Evolutionary conservation across 2,797 vertebrate genomes (phyloP).

Genomic region (Falco peregrinus): DNA sequence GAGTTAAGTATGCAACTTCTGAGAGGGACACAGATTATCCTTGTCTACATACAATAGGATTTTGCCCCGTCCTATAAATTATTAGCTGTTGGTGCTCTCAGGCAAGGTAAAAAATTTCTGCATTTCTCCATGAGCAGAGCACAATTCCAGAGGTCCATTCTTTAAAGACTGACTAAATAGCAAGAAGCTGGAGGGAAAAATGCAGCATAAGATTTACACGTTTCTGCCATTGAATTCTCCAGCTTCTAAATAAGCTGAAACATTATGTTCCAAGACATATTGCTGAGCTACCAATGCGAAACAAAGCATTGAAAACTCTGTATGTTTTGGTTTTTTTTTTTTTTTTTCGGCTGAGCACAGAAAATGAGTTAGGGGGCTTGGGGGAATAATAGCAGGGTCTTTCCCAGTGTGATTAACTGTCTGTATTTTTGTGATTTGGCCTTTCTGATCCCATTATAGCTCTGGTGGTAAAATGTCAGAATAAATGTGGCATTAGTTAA

Average conservation of each 20-base stretch:
- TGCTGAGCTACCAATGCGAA: background rate
- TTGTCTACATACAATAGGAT: background rate
- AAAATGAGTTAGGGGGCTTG: background rate
- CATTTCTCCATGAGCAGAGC: background rate
- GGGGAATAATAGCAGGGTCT: background rate
- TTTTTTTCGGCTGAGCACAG: background rate
- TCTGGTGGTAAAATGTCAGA: constrained; percentile 10
- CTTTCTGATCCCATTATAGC: background rate
- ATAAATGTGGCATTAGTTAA: background rate
- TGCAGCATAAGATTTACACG: background rate
- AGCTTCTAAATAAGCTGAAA: background rate
- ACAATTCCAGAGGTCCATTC: background rate
- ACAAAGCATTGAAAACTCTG: background rate
- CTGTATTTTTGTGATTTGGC: background rate
- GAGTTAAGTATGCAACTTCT: background rate
- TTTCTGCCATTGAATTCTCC: background rate
- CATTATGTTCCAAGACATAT: background rate
- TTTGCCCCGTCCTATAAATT: background rate
- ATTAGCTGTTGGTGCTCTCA: background rate
- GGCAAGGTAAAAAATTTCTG: background rate
- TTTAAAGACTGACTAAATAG: background rate
- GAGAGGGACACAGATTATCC: background rate
- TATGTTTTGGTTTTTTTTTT: background rate
- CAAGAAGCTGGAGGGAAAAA: background rate
- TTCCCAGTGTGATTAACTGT: background rate